A percentile compares a stretch with the other conserved stretches of the same genome.
These are phyloP conservation scores for Pomatorhinus ruficollis DNA, from an alignment of 2,113 vertebrate species.

Conservation along the genomic window DNA sequence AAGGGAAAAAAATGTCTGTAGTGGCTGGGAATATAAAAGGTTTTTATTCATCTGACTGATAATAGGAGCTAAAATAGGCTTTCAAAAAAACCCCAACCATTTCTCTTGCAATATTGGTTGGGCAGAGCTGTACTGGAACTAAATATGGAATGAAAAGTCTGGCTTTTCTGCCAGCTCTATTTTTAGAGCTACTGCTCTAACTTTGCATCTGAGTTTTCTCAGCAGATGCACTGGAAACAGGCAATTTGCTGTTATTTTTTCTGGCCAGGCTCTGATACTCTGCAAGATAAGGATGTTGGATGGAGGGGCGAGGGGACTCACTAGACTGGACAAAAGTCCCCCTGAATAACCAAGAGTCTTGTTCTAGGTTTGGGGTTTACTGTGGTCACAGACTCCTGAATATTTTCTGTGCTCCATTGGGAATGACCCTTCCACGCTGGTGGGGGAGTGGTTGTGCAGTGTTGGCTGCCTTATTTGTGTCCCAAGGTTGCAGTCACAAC, in stretches of 20 bases:
- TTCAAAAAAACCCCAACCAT: neutral
- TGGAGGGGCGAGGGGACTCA: neutral
- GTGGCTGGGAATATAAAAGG: slow-evolving; percentile 1
- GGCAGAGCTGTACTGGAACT: slow-evolving; percentile 46
- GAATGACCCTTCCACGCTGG: neutral
- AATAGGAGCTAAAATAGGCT: slow-evolving; percentile 61
- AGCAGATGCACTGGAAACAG: neutral
- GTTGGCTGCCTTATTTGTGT: neutral
- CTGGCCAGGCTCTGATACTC: neutral
- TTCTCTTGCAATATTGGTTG: slow-evolving; percentile 45
- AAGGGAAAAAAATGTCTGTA: neutral
- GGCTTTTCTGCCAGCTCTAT: slow-evolving; percentile 59
- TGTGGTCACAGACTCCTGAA: neutral
- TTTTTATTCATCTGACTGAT: slow-evolving; percentile 56
- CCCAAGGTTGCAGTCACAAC: rapidly evolving
- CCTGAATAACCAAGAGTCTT: neutral
- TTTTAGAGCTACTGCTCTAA: slow-evolving; percentile 37
- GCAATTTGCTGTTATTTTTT: slow-evolving; percentile 18
- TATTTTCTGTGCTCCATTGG: neutral
- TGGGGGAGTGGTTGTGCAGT: neutral
- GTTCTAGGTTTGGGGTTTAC: neutral
- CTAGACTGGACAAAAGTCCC: neutral
- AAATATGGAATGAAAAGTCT: slow-evolving; percentile 59
- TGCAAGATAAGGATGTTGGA: neutral
- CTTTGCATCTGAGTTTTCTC: slow-evolving; percentile 47